Evolutionary conservation across 2,113 vertebrate species (phyloP), one percentile per base, ranked within the genome.

Genomic region (Sinocyclocheilus anshuiensis): DNA sequence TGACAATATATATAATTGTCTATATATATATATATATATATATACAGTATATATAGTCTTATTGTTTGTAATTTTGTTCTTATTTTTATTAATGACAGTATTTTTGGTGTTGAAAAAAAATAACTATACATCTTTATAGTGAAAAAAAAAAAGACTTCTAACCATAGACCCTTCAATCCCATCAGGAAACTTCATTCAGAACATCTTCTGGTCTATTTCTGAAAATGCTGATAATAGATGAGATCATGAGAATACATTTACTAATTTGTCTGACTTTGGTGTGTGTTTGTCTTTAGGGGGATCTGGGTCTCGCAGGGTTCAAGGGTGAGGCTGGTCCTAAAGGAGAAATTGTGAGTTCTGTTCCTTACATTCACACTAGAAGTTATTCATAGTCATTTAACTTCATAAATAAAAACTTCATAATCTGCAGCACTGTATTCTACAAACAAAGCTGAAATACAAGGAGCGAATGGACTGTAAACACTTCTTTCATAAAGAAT

Each of bases 281-380:
- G 29, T 57, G 15, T 85, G 63, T 82, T 75, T 79, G 22, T 87
- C 24, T 36, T 2, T 24, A 98, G 97, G 97, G 97, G 22, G 97
- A 97, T 12, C 94, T 94, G 4, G 97, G 97, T 86, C 95, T 97
- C 9, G 90, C 96, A 3, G 97, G 97, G 53, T 98, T 98, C 94
- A 98, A 98, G 88, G 97, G 97, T 22, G 97, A 98, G 82, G 96
- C 96, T 81, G 97, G 97, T 57, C 97, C 97, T 1, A 98, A 98
- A 92, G 97, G 97, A 87, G 97, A 98, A 93, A 61, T 94, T 90
- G 97, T 98, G 92, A 97, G 97, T 95, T 76, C 29, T 42, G 42
- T 50, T 53, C 4, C 8, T 69, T 33, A 1, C n/a, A 26, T 67
- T 67, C 63, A 48, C 75, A 4, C 12, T 72, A 11, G 36, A 22